phyloP scores from a whole-genome alignment of 2,797 vertebrate species.

The Cyclopterus lumpus region DNA sequence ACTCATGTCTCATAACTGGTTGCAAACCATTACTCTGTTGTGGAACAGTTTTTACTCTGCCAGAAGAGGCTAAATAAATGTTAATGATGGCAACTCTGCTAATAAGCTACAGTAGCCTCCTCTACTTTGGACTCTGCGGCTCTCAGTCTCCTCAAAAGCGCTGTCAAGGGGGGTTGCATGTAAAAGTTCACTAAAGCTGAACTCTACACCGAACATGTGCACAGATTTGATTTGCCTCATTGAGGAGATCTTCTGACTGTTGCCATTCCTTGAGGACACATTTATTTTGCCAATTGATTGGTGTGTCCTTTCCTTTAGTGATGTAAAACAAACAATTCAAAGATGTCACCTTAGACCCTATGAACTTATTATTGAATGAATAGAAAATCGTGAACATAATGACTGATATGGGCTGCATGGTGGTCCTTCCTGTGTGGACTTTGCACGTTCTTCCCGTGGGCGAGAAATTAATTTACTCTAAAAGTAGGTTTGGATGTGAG shows the following conservation, averaged over 20 bases:
- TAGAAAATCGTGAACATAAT: background rate
- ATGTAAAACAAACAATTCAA: background rate
- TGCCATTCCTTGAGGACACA: background rate
- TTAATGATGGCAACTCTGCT: background rate
- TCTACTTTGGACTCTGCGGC: background rate
- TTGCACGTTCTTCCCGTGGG: too few species aligned
- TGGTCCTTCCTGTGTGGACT: too few species aligned
- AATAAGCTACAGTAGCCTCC: background rate
- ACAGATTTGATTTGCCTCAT: background rate
- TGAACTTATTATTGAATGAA: background rate
- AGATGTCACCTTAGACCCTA: background rate
- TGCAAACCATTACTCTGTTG: background rate
- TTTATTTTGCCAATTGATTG: background rate
- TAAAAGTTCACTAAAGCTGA: background rate
- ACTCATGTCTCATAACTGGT: background rate
- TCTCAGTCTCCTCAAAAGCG: background rate
- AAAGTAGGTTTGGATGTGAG: too few species aligned
- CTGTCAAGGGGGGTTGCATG: background rate
- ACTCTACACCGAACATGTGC: background rate
- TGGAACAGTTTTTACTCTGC: background rate
- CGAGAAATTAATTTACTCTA: too few species aligned
- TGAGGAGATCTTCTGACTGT: background rate
- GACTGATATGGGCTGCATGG: background rate
- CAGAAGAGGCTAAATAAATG: background rate
- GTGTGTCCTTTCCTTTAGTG: background rate